Evolutionary conservation across 2,113 vertebrate genomes (phyloP).

Genomic region (Brachypodius melanocephalos): DNA sequence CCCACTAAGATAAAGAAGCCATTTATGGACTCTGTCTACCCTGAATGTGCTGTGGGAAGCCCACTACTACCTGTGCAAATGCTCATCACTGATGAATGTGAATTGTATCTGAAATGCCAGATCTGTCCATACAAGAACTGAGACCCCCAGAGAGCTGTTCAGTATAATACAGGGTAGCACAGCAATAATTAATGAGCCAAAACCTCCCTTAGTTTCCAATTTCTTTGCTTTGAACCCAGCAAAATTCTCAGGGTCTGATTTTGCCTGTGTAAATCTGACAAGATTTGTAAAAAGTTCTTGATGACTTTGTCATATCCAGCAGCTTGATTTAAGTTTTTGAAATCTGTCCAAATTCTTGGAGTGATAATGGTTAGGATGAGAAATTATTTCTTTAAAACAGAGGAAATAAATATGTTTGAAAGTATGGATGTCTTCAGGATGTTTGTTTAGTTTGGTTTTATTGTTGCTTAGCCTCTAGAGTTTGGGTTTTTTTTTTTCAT

Average conservation of each 20-base stretch:
- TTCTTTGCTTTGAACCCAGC: neutral
- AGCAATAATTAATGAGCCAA: neutral
- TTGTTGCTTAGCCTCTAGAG: neutral
- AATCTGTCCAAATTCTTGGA: constrained; percentile 17
- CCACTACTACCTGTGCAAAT: neutral
- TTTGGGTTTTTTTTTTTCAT: neutral
- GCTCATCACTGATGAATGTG: neutral
- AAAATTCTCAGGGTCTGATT: constrained; percentile 13
- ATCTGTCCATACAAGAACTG: neutral
- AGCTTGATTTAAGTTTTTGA: constrained; percentile 18
- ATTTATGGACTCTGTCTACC: neutral
- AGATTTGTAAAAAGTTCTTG: constrained; percentile 3
- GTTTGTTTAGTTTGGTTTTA: neutral
- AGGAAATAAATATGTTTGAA: neutral
- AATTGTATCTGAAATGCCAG: neutral
- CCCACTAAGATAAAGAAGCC: neutral
- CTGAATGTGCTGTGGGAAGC: neutral
- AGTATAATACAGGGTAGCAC: neutral
- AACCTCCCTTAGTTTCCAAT: neutral
- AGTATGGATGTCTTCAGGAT: neutral
- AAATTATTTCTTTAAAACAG: neutral
- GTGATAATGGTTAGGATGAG: neutral
- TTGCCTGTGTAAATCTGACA: constrained; percentile 21
- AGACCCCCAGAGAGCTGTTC: neutral
- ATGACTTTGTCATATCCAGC: neutral